phyloP scores from a whole-genome alignment of 2,888 invertebrate species.

The Tigriopus californicus region DNA sequence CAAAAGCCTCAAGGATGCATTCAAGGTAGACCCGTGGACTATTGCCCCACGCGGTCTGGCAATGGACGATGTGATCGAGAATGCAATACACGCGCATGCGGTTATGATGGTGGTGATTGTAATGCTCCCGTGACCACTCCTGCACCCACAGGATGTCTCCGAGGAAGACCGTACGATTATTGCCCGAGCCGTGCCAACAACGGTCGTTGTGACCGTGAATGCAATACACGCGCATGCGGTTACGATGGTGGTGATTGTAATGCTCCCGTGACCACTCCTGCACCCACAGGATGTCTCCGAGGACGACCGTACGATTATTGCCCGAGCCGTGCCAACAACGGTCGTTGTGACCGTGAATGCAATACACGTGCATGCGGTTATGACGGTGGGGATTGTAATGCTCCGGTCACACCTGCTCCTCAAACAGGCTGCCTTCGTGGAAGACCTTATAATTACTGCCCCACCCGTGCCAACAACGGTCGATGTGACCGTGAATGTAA shows the following conservation, averaged over 20 bases:
- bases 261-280: too few relatives aligned
- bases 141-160: background rate
- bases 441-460: background rate
- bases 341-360: background rate
- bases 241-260: slow-evolving; percentile 3
- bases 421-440: background rate
- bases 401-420: background rate
- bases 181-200: background rate
- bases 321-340: background rate
- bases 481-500: background rate
- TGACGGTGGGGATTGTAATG: slow-evolving; percentile 4
- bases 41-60: background rate
- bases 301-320: background rate
- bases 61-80: background rate
- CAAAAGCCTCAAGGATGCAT: background rate
- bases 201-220: background rate
- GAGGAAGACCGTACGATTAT: background rate
- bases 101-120: slow-evolving; percentile 3
- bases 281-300: background rate
- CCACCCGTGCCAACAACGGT: background rate
- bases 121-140: background rate
- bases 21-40: background rate
- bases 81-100: background rate
- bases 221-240: background rate
- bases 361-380: background rate